Evolutionary conservation across 1,140 invertebrate species (phyloP).

Genomic region (Pollicipes pollicipes): DNA sequence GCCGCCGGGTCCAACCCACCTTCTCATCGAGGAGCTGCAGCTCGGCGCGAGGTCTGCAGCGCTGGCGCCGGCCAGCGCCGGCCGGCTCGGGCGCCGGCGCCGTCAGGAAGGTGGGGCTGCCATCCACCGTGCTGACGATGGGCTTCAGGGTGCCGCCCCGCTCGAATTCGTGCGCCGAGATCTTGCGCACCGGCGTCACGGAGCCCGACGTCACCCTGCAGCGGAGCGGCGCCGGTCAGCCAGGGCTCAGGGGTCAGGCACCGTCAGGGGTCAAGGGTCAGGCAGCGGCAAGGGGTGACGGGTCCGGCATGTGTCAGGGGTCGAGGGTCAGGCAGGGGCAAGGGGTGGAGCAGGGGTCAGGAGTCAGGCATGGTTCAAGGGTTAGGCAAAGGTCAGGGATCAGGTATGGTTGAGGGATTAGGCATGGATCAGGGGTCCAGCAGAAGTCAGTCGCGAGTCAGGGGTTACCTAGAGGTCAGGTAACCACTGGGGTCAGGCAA

Average conservation of each 20-base stretch:
- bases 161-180: constrained; percentile 89
- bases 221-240: background rate
- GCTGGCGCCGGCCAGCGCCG: constrained; percentile 31
- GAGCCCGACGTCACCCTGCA: constrained; percentile 47
- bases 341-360: background rate
- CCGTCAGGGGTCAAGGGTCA: background rate
- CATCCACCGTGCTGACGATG: constrained; percentile 71
- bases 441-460: too few relatives aligned
- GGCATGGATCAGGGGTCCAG: too few relatives aligned
- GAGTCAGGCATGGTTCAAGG: background rate
- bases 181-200: constrained; percentile 80
- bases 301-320: background rate
- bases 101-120: constrained; percentile 69
- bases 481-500: too few relatives aligned
- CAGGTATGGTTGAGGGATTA: too few relatives aligned
- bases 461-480: too few relatives aligned
- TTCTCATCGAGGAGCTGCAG: constrained; percentile 65
- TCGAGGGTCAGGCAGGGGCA: background rate
- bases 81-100: constrained; percentile 18
- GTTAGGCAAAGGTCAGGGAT: background rate
- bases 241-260: background rate
- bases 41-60: constrained; percentile 57
- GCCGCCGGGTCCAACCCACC: too few relatives aligned
- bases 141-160: constrained; percentile 73
- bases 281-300: background rate